Evolutionary conservation across 2,113 vertebrate species (phyloP).

Genomic region (Hypanus sabinus): DNA sequence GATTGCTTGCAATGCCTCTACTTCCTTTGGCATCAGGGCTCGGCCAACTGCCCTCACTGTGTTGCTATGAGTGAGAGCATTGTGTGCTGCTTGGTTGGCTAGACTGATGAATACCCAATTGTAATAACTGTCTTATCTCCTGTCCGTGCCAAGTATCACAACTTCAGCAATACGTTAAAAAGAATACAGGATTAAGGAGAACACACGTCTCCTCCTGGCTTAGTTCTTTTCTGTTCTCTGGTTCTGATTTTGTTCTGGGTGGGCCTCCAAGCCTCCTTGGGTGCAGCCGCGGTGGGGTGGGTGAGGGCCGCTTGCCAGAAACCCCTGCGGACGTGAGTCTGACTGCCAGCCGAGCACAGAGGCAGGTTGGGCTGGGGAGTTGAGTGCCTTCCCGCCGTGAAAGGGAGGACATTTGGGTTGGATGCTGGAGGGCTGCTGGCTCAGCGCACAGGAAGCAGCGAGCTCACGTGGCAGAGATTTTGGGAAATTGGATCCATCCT

Average conservation of each 20-base stretch:
- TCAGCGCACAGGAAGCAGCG: background rate
- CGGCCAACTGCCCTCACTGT: background rate
- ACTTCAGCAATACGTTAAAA: background rate
- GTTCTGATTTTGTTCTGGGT: background rate
- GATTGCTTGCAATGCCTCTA: background rate
- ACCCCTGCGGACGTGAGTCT: background rate
- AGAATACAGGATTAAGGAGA: background rate
- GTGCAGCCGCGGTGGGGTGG: background rate
- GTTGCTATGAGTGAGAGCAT: background rate
- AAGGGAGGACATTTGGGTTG: background rate
- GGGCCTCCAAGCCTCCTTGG: background rate
- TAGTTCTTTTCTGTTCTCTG: background rate
- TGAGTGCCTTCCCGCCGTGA: background rate
- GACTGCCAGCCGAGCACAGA: background rate
- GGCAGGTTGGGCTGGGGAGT: background rate
- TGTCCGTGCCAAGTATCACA: background rate
- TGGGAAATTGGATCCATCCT: background rate
- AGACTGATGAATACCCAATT: background rate
- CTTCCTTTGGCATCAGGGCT: background rate
- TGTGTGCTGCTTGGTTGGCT: background rate
- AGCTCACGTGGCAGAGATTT: background rate
- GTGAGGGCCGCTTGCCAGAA: background rate
- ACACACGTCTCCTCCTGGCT: background rate
- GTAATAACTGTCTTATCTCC: background rate
- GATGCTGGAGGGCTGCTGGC: background rate